Evolutionary conservation across 1,140 invertebrate genomes (phyloP), one percentile per base, ranked within the genome.

Genomic region (Berghia stephanieae): DNA sequence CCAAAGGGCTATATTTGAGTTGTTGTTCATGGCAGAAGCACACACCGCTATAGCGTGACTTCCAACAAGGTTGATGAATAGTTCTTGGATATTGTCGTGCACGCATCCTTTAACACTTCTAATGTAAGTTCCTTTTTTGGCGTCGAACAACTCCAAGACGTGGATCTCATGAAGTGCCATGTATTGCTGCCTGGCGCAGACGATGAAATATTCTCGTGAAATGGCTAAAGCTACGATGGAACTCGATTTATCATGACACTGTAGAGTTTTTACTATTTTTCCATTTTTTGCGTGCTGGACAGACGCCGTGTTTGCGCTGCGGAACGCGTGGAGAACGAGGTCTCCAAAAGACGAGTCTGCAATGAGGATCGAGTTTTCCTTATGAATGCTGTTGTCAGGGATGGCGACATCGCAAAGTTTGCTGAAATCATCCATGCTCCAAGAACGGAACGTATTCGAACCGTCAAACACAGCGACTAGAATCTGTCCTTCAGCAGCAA

Each of bases 1-100:
- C 87, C 87, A 89, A 0, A 88, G 75, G n/a, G 85, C 84, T 27
- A 89, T 83, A 78, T 88, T 83, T 10, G 87, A 86, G 21, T 81
- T 82, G 52, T 83, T 82, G 55, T 82, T 87, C 13, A 82, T 71
- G 38, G 83, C 79, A 3, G 83, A 85, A 13, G 81, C 79, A 67
- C 82, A 86, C 3, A 86, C 68, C 18, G 83, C 83, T 27, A 89
- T 81, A 2, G 84, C 85, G 71, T 88, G 87, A 10, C 84, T 87
- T 3, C 87, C 87, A 2, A 82, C 78, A 34, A 84, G 80, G 76
- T 87, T 88, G 5, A 87, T 77, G 40, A 83, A 78, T 38, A 89
- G 52, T 21, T 85, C 79, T 16, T 55, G 78, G 4, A 89, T 81
- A 60, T 75, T 73, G 75, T 89, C 88, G 13, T 83, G 78, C 4